Conservation (phyloP, 2,797 vertebrate species). For the Psittacula echo region DNA sequence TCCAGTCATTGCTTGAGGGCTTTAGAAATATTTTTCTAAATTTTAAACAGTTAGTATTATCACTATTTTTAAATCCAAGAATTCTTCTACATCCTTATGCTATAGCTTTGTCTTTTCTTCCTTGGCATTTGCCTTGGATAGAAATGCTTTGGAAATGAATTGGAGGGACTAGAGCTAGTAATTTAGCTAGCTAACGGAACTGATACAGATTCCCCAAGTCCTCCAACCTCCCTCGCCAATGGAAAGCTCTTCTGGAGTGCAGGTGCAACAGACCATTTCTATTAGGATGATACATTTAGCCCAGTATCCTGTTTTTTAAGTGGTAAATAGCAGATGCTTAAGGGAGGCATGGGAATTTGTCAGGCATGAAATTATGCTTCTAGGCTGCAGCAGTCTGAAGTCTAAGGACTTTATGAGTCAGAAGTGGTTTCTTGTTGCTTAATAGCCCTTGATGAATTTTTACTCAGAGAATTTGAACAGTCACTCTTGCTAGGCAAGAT, state of each 20-base stretch:
- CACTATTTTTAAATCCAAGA: neutral
- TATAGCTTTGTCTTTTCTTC: neutral
- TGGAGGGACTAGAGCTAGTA: neutral
- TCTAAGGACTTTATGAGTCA: neutral
- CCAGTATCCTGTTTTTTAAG: neutral
- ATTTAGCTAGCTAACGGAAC: neutral
- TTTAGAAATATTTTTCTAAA: neutral
- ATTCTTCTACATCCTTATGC: neutral
- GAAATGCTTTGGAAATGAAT: neutral
- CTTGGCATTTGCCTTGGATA: neutral
- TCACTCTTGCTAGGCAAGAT: neutral
- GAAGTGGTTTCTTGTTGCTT: neutral
- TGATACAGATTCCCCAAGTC: no score
- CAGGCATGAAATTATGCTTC: neutral
- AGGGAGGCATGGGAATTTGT: neutral
- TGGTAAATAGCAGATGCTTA: neutral
- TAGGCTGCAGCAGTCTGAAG: neutral
- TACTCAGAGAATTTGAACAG: neutral
- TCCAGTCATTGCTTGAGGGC: neutral
- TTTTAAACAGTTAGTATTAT: neutral
- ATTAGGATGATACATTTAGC: neutral
- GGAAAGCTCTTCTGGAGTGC: neutral
- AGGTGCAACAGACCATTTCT: neutral
- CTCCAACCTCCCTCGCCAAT: accelerated
- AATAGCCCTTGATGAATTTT: neutral